Evolutionary conservation across 2,113 vertebrate genomes (phyloP).

Genomic region (Paradoxurus hermaphroditus): DNA sequence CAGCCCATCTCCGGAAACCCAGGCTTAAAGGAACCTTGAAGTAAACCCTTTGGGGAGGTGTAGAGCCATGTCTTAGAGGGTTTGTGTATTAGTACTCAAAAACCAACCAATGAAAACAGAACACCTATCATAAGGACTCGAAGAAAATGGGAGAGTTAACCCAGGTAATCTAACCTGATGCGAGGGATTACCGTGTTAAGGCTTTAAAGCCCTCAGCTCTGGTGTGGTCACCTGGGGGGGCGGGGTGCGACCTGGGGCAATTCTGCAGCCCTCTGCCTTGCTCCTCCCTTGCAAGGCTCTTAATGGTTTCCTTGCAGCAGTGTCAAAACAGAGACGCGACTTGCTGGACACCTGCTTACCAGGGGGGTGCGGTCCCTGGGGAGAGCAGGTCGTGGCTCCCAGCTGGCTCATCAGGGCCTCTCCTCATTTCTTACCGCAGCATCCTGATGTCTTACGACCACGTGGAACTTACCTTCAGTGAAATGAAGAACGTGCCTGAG

Average conservation of each 20-base stretch:
- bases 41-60: not conserved
- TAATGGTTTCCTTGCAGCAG: not conserved
- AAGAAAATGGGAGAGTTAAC: not conserved
- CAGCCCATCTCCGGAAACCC: not conserved
- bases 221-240: not conserved
- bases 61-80: not conserved
- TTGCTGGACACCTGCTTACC: not conserved
- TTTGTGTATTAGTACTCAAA: not conserved
- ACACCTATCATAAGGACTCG: not conserved
- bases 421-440: constrained; percentile 68
- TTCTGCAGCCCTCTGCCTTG: not conserved
- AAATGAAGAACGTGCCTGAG: constrained; percentile 90
- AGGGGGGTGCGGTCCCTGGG: not conserved
- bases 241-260: not conserved
- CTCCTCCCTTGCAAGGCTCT: not conserved
- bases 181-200: not conserved
- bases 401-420: not conserved
- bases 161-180: too few relatives aligned
- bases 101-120: not conserved
- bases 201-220: not conserved
- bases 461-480: constrained; percentile 93
- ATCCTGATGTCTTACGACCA: constrained; percentile 94
- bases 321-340: not conserved
- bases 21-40: not conserved
- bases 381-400: not conserved